These are phyloP conservation scores for Hypselothyrea guttata DNA, from an alignment of 2,888 invertebrate genomes.

Conservation along the genomic window DNA sequence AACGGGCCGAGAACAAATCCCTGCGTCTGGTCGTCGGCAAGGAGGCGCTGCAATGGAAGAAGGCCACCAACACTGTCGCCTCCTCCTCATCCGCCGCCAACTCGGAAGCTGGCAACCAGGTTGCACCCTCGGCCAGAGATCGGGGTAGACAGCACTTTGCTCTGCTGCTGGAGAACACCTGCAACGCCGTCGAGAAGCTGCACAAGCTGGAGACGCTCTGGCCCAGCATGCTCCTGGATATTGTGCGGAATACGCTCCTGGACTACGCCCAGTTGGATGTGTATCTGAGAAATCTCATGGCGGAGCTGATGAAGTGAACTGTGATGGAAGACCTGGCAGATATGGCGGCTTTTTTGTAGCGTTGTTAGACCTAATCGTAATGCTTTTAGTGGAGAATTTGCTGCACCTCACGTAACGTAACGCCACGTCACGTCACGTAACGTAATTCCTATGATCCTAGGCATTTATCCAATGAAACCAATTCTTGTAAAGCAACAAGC, in stretches of 20 bases:
- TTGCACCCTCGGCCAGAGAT: constrained; percentile 83
- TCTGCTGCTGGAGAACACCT: constrained; percentile 88
- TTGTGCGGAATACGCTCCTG: constrained; percentile 89
- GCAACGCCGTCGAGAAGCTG: constrained; percentile 90
- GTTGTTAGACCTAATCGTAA: constrained; percentile 29
- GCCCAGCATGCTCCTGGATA: constrained; percentile 89
- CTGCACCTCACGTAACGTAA: constrained; percentile 32
- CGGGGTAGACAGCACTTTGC: constrained; percentile 89
- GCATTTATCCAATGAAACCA: constrained; percentile 55
- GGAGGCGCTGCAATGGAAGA: constrained; percentile 90
- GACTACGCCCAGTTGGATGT: constrained; percentile 92
- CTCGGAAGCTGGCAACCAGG: constrained; percentile 20
- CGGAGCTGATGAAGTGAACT: constrained; percentile 77
- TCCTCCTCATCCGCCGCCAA: too few relatives aligned
- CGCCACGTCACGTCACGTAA: constrained; percentile 53
- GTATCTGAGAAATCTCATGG: constrained; percentile 86
- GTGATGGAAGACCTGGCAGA: neutral
- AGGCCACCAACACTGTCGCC: too few relatives aligned
- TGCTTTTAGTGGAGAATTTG: constrained; percentile 55
- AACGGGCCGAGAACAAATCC: constrained; percentile 87
- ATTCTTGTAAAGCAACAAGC: constrained; percentile 55
- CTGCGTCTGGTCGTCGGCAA: constrained; percentile 92
- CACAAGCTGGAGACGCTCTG: constrained; percentile 89
- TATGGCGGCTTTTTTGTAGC: constrained; percentile 9
- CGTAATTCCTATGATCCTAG: constrained; percentile 59